Evolutionary conservation across 2,113 vertebrate genomes (phyloP), one percentile per base, ranked within the genome.

Genomic region (Hydropotes inermis): DNA sequence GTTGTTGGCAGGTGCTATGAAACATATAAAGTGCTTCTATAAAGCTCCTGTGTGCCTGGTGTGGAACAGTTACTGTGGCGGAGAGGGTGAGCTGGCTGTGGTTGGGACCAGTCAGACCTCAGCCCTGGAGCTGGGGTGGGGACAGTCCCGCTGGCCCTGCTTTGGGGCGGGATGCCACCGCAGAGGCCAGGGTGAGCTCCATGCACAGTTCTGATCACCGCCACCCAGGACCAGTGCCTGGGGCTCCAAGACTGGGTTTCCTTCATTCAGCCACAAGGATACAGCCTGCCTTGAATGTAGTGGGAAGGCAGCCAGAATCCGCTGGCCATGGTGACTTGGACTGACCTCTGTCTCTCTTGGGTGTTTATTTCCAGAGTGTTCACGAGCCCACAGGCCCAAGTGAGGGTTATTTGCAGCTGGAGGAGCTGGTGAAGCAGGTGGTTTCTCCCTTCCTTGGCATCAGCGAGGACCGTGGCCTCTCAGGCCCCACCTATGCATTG

Each of bases 381-480:
- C 99, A 99, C 17, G 99, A 99, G 90, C 98, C 99, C 54, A 98
- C 98, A 0, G 99, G 99, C 74, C 99, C 99, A 21, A 99, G 98
- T 64, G 98, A 99, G 89, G 98, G 99, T 84, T 99, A 99, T n/a
- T 78, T 99, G 67, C 99, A 99, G 95, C 98, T 99, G 98, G 99
- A 99, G 98, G 99, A 98, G 52, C 98, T 99, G 96, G 99, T 99
- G 95, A 99, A 99, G 95, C 98, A 99, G 86, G 99, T 99, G 36
- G 99, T 99, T 1, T 99, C 99, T 6, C 99, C 99, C 0, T 99
- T 99, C 96, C 98, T 99, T 33, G 98, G 99, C 95, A 98, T 99
- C 78, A 98, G 98, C 17, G 98, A 98, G 89, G 98, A 99, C 97
- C 98, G 98, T 2, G 97, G 97, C 92, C 97, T 97, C 95, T 87